Evolutionary conservation across 1,140 invertebrate species (phyloP).

Genomic region (Bombus impatiens): DNA sequence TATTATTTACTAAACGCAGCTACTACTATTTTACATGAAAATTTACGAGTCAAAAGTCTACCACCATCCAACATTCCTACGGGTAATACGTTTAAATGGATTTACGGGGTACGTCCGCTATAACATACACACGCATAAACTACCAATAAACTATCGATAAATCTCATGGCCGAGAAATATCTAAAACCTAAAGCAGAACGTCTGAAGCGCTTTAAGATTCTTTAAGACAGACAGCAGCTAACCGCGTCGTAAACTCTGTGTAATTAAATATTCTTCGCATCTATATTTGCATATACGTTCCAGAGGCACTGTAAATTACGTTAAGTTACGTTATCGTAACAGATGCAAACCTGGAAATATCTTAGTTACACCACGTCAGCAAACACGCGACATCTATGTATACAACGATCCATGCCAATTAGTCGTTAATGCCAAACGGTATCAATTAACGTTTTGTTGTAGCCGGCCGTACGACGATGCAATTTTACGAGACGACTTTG

Average conservation of each 20-base stretch:
- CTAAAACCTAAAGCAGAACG: neutral
- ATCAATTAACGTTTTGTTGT: constrained; percentile 24
- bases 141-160: neutral
- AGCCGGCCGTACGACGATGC: neutral
- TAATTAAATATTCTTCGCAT: neutral
- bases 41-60: too few species aligned
- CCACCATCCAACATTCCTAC: neutral
- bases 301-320: neutral
- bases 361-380: neutral
- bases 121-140: neutral
- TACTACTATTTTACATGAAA: too few species aligned
- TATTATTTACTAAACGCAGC: too few species aligned
- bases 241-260: neutral
- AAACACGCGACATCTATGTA: neutral
- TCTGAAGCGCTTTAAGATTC: neutral
- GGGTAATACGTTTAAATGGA: neutral
- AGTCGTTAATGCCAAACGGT: constrained; percentile 20
- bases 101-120: neutral
- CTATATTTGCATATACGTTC: constrained; percentile 15
- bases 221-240: neutral
- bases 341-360: too few species aligned
- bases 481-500: neutral
- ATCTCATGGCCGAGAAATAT: too few species aligned
- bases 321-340: neutral
- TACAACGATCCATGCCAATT: constrained; percentile 22